Base-by-base conservation (phyloP, 2,113 vertebrate species). In the Drymodes brunneopygia region DNA sequence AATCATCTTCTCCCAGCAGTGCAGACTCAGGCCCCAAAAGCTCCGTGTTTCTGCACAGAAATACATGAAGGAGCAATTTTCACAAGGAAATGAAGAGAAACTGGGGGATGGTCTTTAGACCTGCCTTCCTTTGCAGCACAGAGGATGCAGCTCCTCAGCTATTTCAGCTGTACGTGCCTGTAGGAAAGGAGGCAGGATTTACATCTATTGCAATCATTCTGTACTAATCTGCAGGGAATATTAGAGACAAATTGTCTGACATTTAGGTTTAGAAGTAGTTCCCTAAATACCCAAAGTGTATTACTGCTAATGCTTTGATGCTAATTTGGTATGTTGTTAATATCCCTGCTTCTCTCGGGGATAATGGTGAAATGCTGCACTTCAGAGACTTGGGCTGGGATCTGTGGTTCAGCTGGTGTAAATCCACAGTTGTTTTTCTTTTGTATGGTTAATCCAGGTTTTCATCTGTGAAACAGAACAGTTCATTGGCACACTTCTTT, bases 181-280 rank as follows among this genome's bases (percentile, higher is more conserved):
- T 70, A 31, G 54, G 69, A 93, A 73, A 82, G 51, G 51, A 92
- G 45, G 56, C 85, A 88, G 88, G 90, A 92, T 94, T 90, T 96
- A 64, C 88, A 77, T 88, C 71, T 81, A 70, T 96, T 98, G 77
- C 57, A 96, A 48, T 83, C 79, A 81, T 97, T 95, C 95, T 95
- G 65, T 92, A 81, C 80, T 95, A 73, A 74, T 97, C 95, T 92
- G 51, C 64, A 75, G 83, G 77, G 88, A 96, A 91, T 96, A 67
- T 86, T 97, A 75, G 89, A 86, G 47, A 84, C 89, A 91, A 92
- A 94, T 94, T 97, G 96, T 95, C 86, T 95, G 92, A 96, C 96
- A 91, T 87, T 97, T 84, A 95, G 35, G 54, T 91, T 96, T 97
- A 95, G 64, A 95, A 96, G 95, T 95, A 94, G 86, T 94, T 97